Evolutionary conservation across 2,113 vertebrate genomes (phyloP), one percentile per base, ranked within the genome.

Genomic region (Sarotherodon lohbergeri): DNA sequence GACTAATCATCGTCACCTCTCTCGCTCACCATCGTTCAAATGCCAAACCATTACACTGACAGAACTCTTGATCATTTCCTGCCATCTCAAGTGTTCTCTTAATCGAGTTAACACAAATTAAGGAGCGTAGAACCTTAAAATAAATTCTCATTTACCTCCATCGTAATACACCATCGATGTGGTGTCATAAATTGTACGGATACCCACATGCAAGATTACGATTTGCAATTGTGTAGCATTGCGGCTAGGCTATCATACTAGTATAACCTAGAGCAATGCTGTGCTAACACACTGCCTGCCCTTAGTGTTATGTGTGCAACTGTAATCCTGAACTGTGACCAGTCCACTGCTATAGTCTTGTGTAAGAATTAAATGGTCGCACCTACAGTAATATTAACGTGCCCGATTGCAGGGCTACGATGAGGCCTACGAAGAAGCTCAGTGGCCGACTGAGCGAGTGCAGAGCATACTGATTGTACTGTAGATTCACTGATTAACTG

Each of bases 21-120:
- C 90, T 92, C 73, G 19, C 89, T 94, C 93, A 88, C 88, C 93
- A 89, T 91, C 85, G 80, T 92, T 93, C 93, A 94, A 94, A 94
- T 83, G 80, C 89, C 92, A 91, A 95, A 94, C 93, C 95, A 97
- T 96, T 94, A 95, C 93, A 94, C 94, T 95, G 95, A 96, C 95
- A 96, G 92, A 96, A 95, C 95, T 94, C 95, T 94, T 83, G 85
- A 93, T 90, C 86, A 91, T 91, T 93, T 88, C 87, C 91, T 78
- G 90, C 79, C 90, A 91, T 93, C 87, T 89, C 84, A 88, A 88
- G 82, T 95, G 86, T 90, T 91, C 73, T 88, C 84, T 89, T 80
- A 46, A 84, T 56, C 78, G 66, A 93, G 82, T 86, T n/a, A 86
- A 92, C 84, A 85, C 86, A 55, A 87, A 86, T 86, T 57, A 84